A percentile compares a stretch with the other conserved stretches of the same genome.
Evolutionary conservation across 2,113 vertebrate species (phyloP).

Genomic region (Cyanistes caeruleus): DNA sequence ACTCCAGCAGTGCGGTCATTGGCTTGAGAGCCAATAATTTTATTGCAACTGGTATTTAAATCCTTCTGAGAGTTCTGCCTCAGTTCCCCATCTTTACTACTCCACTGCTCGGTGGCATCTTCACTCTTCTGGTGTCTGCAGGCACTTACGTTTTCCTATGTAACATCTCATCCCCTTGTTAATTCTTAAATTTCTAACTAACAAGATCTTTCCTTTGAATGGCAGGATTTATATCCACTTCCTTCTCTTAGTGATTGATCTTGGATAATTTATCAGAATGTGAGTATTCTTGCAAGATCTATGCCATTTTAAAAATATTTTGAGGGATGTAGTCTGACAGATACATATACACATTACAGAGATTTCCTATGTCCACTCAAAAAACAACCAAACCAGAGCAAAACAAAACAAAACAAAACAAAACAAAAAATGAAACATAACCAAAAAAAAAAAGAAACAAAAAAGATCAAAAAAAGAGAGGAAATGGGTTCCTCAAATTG

Average conservation of each 20-base stretch:
- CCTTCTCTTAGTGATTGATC: neutral
- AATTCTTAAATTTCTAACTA: neutral
- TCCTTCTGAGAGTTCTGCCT: neutral
- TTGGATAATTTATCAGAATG: neutral
- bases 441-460: neutral
- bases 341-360: too few relatives aligned
- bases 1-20: rapidly evolving
- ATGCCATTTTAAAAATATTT: neutral
- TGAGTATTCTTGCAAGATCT: neutral
- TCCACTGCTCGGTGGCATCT: neutral
- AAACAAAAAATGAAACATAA: neutral
- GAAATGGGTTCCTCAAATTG: neutral
- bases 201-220: neutral
- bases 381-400: neutral
- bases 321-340: neutral
- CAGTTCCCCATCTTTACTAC: neutral
- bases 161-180: neutral
- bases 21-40: neutral
- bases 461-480: rapidly evolving
- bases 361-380: neutral
- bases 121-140: neutral
- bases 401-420: neutral
- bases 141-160: neutral
- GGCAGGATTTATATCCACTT: neutral
- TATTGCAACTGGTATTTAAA: neutral